Base-by-base conservation (phyloP, 2,113 vertebrate genomes). In the Pterocles gutturalis region DNA sequence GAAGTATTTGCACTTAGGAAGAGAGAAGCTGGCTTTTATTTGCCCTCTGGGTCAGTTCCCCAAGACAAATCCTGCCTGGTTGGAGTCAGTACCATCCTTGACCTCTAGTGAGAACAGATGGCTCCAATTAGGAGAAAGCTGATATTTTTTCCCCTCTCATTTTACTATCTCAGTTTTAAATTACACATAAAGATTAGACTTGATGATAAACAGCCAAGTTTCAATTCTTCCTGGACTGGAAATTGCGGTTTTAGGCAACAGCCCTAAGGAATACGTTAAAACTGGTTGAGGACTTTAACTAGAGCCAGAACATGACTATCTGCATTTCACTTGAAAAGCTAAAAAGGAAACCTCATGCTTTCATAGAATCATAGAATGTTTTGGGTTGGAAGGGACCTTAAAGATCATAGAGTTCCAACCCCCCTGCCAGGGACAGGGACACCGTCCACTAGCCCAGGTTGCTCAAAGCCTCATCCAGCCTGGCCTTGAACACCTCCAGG, bases 71-170 rank as follows among this genome's bases (percentile, higher is more conserved):
- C 72, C 55, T 84, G 70, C 83, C 61, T 46, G 26, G 73, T 17
- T 89, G 65, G 70, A 97, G 83, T 89, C 54, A 87, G 76, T 87
- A 82, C 81, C 90, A 71, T 93, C 86, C 28, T 71, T 95, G 77
- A 95, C 80, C 90, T 94, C 57, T 64, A 41, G 69, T 65, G 73
- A 73, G 83, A 95, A 51, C 92, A 97, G 89, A 90, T 95, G 94
- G 89, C 79, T 97, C 73, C 62, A 49, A 95, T 95, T 92, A 92
- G 13, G 11, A 65, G 65, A 79, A 90, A 85, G 57, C 34, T 4
- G 33, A 2, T 48, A 51, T 7, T 38, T 55, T 70, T 2, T 5
- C 1, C 36, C 7, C 24, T 55, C 31, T 65, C 17, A 34, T 93
- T 94, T 96, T 91, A 33, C 36, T 84, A 5, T 92, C 88, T 91